Base-by-base conservation (phyloP, 2,113 vertebrate genomes). In the Lamprologus speciosus region DNA sequence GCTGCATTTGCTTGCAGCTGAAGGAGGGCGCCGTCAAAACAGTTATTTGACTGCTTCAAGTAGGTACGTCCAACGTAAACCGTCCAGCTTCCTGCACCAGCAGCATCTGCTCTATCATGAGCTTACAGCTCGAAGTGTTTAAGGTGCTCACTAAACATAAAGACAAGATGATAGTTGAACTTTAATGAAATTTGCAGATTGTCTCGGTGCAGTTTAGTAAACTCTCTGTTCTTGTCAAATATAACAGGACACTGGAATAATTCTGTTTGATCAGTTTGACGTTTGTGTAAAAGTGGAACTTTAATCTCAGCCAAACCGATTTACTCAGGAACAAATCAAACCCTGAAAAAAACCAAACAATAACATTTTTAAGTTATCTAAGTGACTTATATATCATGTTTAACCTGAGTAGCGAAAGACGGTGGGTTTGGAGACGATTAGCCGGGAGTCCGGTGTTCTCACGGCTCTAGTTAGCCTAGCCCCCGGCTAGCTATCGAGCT, bases 141-240 rank as follows among this genome's bases (percentile, higher is more conserved):
- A 6, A 53, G 51, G 50, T 53, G 50, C 50, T 53, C 5, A 6
- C 9, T 53, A 53, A 53, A 53, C 0, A n/a, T n/a, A n/a, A 53
- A 53, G 50, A 53, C 9, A 10, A 10, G 50, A n/a, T n/a, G 50
- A n/a, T 53, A 2, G 19, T 6, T 53, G 9, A 10, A 9, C 8
- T 51, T 51, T 31, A 31, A 31, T 31, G 28, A 31, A 31, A 31
- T 31, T 31, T 31, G 28, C 28, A 31, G 28, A 31, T 31, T 31
- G 28, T 31, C 0, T 51, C 8, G 4, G 47, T 51, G 47, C 0
- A 51, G 47, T 5, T 51, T 0, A 51, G 0, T 51, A 2, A 51
- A 51, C 2, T 51, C 47, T 51, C 47, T 51, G 47, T 19, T 50
- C 47, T 19, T 19, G 8, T 51, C 8, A 51, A 2, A 51, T 51